phyloP scores from a whole-genome alignment of 2,797 vertebrate genomes.

The Gobio occitaniae region DNA sequence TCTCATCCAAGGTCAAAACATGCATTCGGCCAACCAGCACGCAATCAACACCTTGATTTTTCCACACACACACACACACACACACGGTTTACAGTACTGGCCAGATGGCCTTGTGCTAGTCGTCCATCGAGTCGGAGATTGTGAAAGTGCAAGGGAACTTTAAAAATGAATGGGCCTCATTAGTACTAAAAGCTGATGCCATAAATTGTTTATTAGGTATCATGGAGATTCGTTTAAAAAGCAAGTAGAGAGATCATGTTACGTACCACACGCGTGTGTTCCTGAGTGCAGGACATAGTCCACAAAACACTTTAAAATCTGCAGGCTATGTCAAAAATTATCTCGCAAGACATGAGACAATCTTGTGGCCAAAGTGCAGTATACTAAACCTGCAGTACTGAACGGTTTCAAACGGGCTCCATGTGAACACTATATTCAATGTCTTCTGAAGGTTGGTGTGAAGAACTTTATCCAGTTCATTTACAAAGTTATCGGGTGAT shows the following conservation, averaged over 20 bases:
- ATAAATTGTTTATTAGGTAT: slow-evolving; percentile 43
- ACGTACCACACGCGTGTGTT: not conserved
- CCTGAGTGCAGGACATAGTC: slow-evolving; percentile 14
- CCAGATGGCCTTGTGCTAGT: not conserved
- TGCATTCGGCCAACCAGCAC: not conserved
- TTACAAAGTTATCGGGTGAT: not conserved
- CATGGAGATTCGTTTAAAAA: slow-evolving; percentile 31
- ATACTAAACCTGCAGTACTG: not conserved
- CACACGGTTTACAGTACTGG: not conserved
- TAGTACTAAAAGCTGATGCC: slow-evolving; percentile 34
- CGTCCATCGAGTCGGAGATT: not conserved
- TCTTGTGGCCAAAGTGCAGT: slow-evolving; percentile 12
- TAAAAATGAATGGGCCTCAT: slow-evolving; percentile 47
- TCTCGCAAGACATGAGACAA: not conserved
- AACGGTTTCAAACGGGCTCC: not conserved
- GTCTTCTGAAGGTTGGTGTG: too few species aligned
- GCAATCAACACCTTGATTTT: not conserved
- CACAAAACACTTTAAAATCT: slow-evolving; percentile 22
- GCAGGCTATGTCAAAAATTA: slow-evolving; percentile 19
- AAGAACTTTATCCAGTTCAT: not conserved
- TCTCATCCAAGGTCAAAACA: slow-evolving; percentile 7
- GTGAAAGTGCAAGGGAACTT: slow-evolving; percentile 37
- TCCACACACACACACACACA: not conserved
- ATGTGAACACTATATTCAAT: not conserved
- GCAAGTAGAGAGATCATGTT: not conserved